Base-by-base conservation (phyloP, 2,888 invertebrate species). In the Subacronicta megacephala region DNA sequence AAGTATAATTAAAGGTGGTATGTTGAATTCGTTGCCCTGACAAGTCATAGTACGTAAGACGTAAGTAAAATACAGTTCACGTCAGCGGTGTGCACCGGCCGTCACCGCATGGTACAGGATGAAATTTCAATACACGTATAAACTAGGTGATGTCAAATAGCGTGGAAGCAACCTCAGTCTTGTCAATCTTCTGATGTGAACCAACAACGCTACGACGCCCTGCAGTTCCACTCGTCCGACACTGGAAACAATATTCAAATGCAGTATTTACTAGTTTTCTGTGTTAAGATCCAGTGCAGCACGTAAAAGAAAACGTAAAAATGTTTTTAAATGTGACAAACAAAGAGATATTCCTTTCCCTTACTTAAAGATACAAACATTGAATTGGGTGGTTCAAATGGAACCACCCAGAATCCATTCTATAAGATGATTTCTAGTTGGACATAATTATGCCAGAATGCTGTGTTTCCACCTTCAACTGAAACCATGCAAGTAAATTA, bases 161-260 rank as follows among this genome's bases (percentile, higher is more conserved):
- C 84, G 83, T 86, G 90, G 88, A 89, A 91, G 90, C 91, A 88
- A 88, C 92, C 90, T 93, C 93, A 93, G 92, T 93, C 93, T 93
- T 92, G 89, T 89, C 88, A 87, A 81, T 87, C 87, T 72, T 85
- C 84, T 72, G 91, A 89, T 91, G 91, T 85, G 86, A 90, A 87
- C 89, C 88, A 83, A 83, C 88, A 83, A 84, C 84, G 82, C 82
- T 82, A 80, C 83, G 80, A 81, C 83, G 81, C 83, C 80, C 79
- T 82, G 81, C 85, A 79, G 77, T 80, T 78, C 79, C 81, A 77
- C 78, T 79, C 77, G 64, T 75, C 74, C 65, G 77, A 73, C 75
- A 81, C 90, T 90, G 85, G 42, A 88, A 89, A 68, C 44, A 45
- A 59, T 36, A 35, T 46, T 36, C 23, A 40, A 53, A 71, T 61